These are phyloP conservation scores for Prionailurus viverrinus DNA, from an alignment of 2,113 vertebrate genomes.

Conservation along the genomic window DNA sequence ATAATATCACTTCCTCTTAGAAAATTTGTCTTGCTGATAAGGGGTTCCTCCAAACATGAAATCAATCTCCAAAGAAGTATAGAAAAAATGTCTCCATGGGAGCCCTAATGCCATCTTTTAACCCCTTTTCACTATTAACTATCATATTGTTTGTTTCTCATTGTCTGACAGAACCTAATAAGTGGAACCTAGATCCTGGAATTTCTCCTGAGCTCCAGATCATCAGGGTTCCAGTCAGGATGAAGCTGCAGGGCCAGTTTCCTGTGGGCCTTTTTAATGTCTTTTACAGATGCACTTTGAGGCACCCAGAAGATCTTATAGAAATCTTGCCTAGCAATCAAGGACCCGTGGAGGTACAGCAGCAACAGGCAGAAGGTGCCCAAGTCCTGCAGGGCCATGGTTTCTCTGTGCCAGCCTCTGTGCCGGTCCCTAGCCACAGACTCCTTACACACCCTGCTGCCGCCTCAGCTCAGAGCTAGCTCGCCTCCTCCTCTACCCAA, in stretches of 20 bases:
- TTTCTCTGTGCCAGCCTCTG: not conserved
- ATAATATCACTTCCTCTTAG: constrained; percentile 98
- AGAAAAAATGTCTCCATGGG: too few species aligned
- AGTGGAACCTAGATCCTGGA: constrained; percentile 97
- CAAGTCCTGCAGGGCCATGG: constrained; percentile 91
- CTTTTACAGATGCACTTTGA: constrained; percentile 94
- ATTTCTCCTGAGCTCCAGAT: constrained; percentile 96
- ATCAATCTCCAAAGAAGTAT: constrained; percentile 97
- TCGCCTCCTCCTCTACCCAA: not conserved
- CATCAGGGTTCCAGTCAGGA: constrained; percentile 97
- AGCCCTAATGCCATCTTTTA: too few species aligned
- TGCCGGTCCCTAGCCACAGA: not conserved
- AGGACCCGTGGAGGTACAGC: constrained; percentile 90
- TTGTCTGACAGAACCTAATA: constrained; percentile 91
- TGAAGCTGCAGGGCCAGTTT: constrained; percentile 98
- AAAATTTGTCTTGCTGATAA: constrained; percentile 97
- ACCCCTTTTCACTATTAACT: too few species aligned
- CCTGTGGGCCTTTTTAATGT: constrained; percentile 99
- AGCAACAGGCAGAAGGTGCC: constrained; percentile 91
- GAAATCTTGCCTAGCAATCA: constrained; percentile 95
- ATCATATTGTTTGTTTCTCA: too few species aligned
- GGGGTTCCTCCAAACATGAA: constrained; percentile 99
- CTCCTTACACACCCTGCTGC: not conserved
- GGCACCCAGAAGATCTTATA: constrained; percentile 98
- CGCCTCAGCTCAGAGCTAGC: not conserved